phyloP scores from a whole-genome alignment of 2,113 vertebrate genomes.

The Poeciliopsis retropinna region DNA sequence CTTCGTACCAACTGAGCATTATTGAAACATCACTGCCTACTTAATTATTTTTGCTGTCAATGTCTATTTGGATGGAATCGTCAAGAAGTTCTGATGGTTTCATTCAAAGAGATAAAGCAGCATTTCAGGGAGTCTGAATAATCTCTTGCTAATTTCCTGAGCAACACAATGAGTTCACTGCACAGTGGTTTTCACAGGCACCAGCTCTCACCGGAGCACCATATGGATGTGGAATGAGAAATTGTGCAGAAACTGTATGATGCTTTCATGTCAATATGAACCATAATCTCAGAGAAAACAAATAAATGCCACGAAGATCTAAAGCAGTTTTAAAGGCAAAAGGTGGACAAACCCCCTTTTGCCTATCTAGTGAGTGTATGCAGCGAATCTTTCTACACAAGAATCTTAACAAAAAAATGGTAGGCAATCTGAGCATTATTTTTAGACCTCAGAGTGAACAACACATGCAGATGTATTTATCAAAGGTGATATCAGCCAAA shows the following conservation, averaged over 20 bases:
- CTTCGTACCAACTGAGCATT: not conserved
- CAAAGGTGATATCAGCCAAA: constrained; percentile 6
- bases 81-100: not conserved
- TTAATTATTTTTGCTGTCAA: not conserved
- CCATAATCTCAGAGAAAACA: not conserved
- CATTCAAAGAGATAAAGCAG: not conserved
- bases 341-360: not conserved
- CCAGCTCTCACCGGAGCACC: not conserved
- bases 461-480: constrained; percentile 5
- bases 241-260: not conserved
- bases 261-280: not conserved
- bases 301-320: too few relatives aligned
- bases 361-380: not conserved
- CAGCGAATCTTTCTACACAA: not conserved
- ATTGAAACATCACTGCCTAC: not conserved
- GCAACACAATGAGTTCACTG: too few relatives aligned
- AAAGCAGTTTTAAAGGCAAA: not conserved
- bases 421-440: not conserved
- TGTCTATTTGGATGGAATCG: not conserved
- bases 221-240: not conserved
- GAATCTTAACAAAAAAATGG: constrained; percentile 8
- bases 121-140: not conserved
- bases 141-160: not conserved
- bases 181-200: not conserved
- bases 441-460: not conserved